Conservation (phyloP, 2,888 invertebrate species). For the Sarcophaga caerulescens region DNA sequence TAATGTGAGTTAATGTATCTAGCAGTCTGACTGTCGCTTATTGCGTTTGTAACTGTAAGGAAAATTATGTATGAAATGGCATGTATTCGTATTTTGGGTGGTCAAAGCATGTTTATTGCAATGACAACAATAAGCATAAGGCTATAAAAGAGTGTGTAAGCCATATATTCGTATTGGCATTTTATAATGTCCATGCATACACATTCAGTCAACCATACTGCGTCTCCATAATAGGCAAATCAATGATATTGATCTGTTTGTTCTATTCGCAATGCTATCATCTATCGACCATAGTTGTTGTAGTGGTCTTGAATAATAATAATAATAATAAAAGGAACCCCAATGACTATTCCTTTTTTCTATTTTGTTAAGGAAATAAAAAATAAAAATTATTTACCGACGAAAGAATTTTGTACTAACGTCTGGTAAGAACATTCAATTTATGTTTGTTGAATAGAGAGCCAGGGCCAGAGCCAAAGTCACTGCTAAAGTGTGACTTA, state of each 20-base stretch:
- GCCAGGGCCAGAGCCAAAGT: conserved; percentile 31
- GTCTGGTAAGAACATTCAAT: conserved; percentile 44
- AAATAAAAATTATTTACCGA: conserved; percentile 56
- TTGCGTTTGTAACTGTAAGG: conserved; percentile 40
- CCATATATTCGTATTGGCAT: conserved; percentile 35
- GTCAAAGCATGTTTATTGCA: conserved; percentile 46
- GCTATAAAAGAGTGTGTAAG: conserved; percentile 40
- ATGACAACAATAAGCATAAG: conserved; percentile 46
- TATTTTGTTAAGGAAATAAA: conserved; percentile 48
- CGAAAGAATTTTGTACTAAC: conserved; percentile 50
- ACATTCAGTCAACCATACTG: conserved; percentile 14
- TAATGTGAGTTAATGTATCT: conserved; percentile 34
- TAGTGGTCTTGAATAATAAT: conserved; percentile 52
- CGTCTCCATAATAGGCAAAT: conserved; percentile 56
- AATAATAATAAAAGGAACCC: conserved; percentile 44
- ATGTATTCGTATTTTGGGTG: conserved; percentile 50
- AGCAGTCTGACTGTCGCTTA: not conserved
- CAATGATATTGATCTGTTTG: conserved; percentile 60
- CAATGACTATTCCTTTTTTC: conserved; percentile 41
- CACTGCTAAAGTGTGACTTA: conserved; percentile 31
- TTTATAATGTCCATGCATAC: conserved; percentile 15
- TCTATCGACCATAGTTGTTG: conserved; percentile 22
- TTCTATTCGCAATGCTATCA: conserved; percentile 49
- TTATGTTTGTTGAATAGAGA: conserved; percentile 43
- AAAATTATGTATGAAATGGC: conserved; percentile 45